A percentile compares a stretch with the other conserved stretches of the same genome.
Evolutionary conservation across 2,797 vertebrate genomes (phyloP).

Genomic region (Synaphobranchus kaupii): DNA sequence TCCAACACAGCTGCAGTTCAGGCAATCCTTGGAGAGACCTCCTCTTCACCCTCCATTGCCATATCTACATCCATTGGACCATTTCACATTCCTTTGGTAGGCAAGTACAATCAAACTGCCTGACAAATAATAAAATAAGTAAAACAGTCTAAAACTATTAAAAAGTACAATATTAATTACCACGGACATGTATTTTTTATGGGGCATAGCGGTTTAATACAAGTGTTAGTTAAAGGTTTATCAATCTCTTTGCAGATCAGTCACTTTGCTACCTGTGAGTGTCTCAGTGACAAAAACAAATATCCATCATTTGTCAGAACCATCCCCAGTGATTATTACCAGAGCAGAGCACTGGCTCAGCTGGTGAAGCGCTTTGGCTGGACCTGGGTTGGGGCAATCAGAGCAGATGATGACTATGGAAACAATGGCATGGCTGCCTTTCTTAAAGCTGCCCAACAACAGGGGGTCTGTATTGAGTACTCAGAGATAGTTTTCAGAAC

Average conservation of each 20-base stretch:
- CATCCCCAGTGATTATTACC: constrained; percentile 72
- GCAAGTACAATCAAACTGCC: constrained; percentile 7
- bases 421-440: constrained; percentile 64
- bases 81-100: constrained; percentile 66
- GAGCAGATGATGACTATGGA: constrained; percentile 65
- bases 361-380: constrained; percentile 73
- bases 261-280: constrained; percentile 72
- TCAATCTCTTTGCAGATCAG: constrained; percentile 61
- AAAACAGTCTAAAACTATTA: not conserved
- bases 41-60: constrained; percentile 66
- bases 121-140: not conserved
- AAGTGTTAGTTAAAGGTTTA: not conserved
- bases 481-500: constrained; percentile 63
- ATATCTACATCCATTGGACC: constrained; percentile 66
- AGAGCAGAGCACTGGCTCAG: constrained; percentile 70
- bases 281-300: constrained; percentile 69
- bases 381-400: constrained; percentile 73
- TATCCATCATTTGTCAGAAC: constrained; percentile 75
- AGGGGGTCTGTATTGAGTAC: constrained; percentile 69
- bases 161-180: not conserved
- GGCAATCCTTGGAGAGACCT: constrained; percentile 68
- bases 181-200: not conserved
- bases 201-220: not conserved
- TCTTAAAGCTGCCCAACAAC: constrained; percentile 49
- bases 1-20: constrained; percentile 59